A percentile compares a stretch with the other conserved stretches of the same genome.
Conservation (phyloP, 2,113 vertebrate genomes). For the Trichechus manatus region DNA sequence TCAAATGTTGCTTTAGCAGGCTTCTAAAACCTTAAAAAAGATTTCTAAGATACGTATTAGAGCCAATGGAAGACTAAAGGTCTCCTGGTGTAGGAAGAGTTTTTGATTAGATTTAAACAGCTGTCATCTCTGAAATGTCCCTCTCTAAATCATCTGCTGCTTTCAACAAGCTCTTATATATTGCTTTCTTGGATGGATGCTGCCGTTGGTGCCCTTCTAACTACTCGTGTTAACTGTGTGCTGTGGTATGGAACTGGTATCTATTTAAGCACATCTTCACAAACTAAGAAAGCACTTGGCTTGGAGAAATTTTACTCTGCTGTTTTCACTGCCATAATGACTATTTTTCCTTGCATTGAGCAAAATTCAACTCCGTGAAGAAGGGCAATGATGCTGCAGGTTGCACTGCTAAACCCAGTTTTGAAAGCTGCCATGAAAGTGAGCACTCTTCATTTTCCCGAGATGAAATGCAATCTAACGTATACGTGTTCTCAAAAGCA, state of each 20-base stretch:
- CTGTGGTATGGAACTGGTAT: slow-evolving; percentile 61
- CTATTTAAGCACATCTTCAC: slow-evolving; percentile 64
- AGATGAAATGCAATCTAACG: slow-evolving; percentile 58
- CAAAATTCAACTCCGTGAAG: slow-evolving; percentile 37
- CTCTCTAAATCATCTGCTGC: slow-evolving; percentile 81
- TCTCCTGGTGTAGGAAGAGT: slow-evolving; percentile 75
- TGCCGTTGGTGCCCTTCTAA: slow-evolving; percentile 47
- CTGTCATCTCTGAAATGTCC: slow-evolving; percentile 84
- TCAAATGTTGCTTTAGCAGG: slow-evolving; percentile 71
- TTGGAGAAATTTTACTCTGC: slow-evolving; percentile 51
- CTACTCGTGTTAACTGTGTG: slow-evolving; percentile 63
- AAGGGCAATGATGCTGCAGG: neutral
- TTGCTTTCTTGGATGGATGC: slow-evolving; percentile 59
- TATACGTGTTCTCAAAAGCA: slow-evolving; percentile 32
- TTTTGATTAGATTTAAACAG: slow-evolving; percentile 85
- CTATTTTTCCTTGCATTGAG: slow-evolving; percentile 51
- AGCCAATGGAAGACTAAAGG: slow-evolving; percentile 80
- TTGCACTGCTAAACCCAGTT: slow-evolving; percentile 1
- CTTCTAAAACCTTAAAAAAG: slow-evolving; percentile 63
- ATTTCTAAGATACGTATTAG: slow-evolving; percentile 78
- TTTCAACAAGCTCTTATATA: slow-evolving; percentile 75
- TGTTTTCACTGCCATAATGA: slow-evolving; percentile 39
- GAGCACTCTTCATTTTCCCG: slow-evolving; percentile 31
- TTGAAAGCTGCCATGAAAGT: slow-evolving; percentile 53
- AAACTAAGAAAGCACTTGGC: slow-evolving; percentile 52